Conservation (phyloP, 2,888 invertebrate species). For the Drosophila recens region DNA sequence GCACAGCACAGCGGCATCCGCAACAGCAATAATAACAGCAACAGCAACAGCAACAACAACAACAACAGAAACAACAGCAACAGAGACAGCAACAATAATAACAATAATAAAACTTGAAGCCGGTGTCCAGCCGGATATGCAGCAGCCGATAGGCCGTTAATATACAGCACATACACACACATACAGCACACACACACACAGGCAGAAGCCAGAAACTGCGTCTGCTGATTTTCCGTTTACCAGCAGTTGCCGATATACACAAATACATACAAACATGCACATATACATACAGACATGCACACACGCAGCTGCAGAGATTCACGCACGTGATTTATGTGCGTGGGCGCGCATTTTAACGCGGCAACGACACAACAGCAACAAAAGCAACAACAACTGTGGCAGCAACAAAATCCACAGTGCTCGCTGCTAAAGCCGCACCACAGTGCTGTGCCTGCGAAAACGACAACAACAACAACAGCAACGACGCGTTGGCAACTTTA, state of each 20-base stretch:
- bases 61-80: conserved; percentile 32
- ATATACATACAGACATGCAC: conserved; percentile 15
- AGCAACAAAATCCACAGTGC: conserved; percentile 24
- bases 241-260: conserved; percentile 49
- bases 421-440: conserved; percentile 34
- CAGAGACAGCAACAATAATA: conserved; percentile 31
- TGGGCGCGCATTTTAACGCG: conserved; percentile 80
- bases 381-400: not conserved
- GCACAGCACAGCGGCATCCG: conserved; percentile 45
- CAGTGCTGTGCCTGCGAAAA: conserved; percentile 26
- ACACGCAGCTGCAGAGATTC: conserved; percentile 60
- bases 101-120: conserved; percentile 58
- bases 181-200: conserved; percentile 14
- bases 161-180: conserved; percentile 43
- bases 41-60: conserved; percentile 32
- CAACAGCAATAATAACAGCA: conserved; percentile 35
- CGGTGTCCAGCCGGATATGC: conserved; percentile 72
- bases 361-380: conserved; percentile 19
- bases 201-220: conserved; percentile 41
- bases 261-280: conserved; percentile 5
- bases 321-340: conserved; percentile 79
- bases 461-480: conserved; percentile 34
- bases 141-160: conserved; percentile 79
- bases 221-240: conserved; percentile 74
- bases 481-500: conserved; percentile 70